phyloP scores from a whole-genome alignment of 2,888 invertebrate species.

The Palloptera scutellata region DNA sequence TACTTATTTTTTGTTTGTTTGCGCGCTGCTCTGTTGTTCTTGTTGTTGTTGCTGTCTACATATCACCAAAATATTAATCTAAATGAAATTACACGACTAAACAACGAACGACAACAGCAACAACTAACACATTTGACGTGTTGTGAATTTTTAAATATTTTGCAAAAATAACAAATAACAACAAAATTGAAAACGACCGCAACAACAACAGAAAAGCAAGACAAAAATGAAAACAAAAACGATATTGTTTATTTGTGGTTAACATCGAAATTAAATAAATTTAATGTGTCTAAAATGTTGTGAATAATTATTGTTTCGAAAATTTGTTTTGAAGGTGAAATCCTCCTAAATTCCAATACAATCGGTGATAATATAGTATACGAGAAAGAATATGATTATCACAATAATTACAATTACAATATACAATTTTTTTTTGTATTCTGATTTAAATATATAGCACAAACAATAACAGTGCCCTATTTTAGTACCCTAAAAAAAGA shows the following conservation, averaged over 20 bases:
- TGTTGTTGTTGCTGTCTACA: background rate
- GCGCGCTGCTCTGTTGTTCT: background rate
- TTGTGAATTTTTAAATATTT: background rate
- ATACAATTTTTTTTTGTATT: too few relatives aligned
- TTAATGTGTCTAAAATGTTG: conserved; percentile 1
- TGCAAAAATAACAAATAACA: background rate
- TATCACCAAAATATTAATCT: background rate
- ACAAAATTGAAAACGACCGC: too few relatives aligned
- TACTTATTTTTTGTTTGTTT: background rate
- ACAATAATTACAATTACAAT: too few relatives aligned
- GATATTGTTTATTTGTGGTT: background rate
- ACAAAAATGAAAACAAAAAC: background rate
- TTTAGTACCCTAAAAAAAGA: too few relatives aligned
- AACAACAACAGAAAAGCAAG: background rate
- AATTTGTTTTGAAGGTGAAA: too few relatives aligned
- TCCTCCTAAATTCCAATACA: too few relatives aligned
- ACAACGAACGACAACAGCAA: background rate
- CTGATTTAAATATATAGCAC: too few relatives aligned
- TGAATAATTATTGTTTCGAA: background rate
- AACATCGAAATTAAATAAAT: conserved; percentile 4
- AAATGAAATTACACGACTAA: background rate
- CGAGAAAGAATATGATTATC: too few relatives aligned
- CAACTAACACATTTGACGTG: background rate
- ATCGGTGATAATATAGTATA: too few relatives aligned
- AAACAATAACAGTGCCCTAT: too few relatives aligned